A percentile compares a stretch with the other conserved stretches of the same genome.
phyloP scores from a whole-genome alignment of 2,888 invertebrate genomes.

The Baronia brevicornis region DNA sequence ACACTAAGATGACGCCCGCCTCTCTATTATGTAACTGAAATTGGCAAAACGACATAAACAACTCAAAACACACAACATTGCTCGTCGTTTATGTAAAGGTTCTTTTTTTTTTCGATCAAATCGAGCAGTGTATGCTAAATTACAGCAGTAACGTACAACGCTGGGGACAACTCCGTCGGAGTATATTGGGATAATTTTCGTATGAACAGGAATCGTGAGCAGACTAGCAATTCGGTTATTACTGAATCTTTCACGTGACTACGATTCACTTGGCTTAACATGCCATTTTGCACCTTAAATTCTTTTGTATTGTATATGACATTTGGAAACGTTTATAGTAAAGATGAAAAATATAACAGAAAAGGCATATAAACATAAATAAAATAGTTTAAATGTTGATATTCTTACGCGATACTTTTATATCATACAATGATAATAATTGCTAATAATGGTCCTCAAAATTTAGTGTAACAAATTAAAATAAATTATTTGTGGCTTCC shows the following conservation, averaged over 20 bases:
- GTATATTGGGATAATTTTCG: slow-evolving; percentile 68
- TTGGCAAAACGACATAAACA: slow-evolving; percentile 8
- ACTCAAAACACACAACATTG: slow-evolving; percentile 2
- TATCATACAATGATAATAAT: too few relatives aligned
- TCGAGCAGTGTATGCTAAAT: slow-evolving; percentile 5
- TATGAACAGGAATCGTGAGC: slow-evolving; percentile 50
- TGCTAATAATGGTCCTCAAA: too few relatives aligned
- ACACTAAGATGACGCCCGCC: slow-evolving; percentile 57
- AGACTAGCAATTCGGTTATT: slow-evolving; percentile 52
- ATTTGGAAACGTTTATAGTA: too few relatives aligned
- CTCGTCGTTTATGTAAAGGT: not conserved
- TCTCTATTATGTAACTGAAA: slow-evolving; percentile 12
- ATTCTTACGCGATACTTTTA: too few relatives aligned
- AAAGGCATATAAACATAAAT: too few relatives aligned
- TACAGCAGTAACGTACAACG: slow-evolving; percentile 1
- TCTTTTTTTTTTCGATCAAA: not conserved
- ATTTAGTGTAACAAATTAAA: too few relatives aligned
- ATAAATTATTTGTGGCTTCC: too few relatives aligned
- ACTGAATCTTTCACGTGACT: slow-evolving; percentile 15
- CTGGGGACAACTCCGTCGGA: slow-evolving; percentile 30
- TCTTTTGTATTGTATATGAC: too few relatives aligned
- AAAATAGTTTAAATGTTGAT: too few relatives aligned
- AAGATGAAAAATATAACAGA: too few relatives aligned
- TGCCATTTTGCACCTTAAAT: slow-evolving; percentile 16
- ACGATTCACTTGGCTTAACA: slow-evolving; percentile 13